phyloP scores from a whole-genome alignment of 1,140 invertebrate genomes.

The Theocolax elegans region DNA sequence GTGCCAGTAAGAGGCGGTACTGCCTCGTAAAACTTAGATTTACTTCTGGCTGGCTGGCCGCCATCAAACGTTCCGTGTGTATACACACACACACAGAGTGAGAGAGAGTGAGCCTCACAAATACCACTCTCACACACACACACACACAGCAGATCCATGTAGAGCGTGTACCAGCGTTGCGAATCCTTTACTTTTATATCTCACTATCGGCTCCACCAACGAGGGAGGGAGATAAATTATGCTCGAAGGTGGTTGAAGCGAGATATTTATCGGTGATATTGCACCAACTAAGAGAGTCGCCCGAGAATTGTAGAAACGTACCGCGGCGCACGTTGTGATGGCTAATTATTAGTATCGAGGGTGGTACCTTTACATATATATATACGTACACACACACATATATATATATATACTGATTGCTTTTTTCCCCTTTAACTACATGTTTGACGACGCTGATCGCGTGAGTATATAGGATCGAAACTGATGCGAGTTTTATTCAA shows the following conservation, averaged over 20 bases:
- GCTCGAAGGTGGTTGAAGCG: conserved; percentile 39
- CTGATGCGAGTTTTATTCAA: conserved; percentile 20
- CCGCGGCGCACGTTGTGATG: background rate
- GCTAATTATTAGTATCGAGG: conserved; percentile 30
- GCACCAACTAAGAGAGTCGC: conserved; percentile 43
- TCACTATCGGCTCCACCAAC: background rate
- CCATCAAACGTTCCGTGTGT: conserved; percentile 63
- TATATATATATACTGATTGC: too few relatives aligned
- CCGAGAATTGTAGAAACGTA: conserved; percentile 28
- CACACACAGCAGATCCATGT: background rate
- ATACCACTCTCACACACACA: too few relatives aligned
- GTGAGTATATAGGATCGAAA: background rate
- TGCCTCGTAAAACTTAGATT: conserved; percentile 70
- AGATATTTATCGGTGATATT: conserved; percentile 65
- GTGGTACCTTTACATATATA: too few relatives aligned
- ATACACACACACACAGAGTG: conserved; percentile 46
- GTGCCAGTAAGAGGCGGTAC: conserved; percentile 69
- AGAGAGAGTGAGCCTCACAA: too few relatives aligned
- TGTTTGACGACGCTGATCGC: conserved; percentile 20
- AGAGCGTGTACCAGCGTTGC: background rate
- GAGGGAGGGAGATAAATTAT: conserved; percentile 8
- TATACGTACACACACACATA: too few relatives aligned
- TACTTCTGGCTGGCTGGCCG: conserved; percentile 65
- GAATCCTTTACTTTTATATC: conserved; percentile 36
- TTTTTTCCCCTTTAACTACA: background rate